phyloP scores from a whole-genome alignment of 1,140 invertebrate genomes.

The Tetragonula clypearis region DNA sequence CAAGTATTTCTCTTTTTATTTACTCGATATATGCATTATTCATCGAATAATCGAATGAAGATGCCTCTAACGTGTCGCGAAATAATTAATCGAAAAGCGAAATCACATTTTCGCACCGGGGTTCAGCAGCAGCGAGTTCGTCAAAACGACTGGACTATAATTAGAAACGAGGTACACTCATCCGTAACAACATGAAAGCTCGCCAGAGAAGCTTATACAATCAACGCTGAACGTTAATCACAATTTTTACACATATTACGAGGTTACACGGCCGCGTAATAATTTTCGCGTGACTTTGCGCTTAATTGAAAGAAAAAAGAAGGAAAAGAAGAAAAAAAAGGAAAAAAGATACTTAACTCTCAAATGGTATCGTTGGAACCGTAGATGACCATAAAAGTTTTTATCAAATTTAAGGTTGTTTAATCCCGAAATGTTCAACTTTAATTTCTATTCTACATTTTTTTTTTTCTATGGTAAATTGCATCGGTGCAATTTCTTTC shows the following conservation, averaged over 20 bases:
- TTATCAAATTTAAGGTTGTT: background rate
- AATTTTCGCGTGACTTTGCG: background rate
- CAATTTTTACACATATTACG: background rate
- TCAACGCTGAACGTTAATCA: background rate
- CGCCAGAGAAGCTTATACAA: background rate
- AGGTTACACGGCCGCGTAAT: background rate
- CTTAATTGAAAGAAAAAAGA: background rate
- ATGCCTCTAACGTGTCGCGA: too few species aligned
- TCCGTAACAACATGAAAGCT: background rate
- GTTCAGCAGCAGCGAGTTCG: background rate
- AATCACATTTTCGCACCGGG: background rate
- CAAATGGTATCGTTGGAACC: background rate
- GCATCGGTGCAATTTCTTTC: too few species aligned
- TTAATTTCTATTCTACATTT: background rate
- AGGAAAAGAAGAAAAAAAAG: background rate
- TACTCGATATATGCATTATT: too few species aligned
- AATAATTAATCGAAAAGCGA: background rate
- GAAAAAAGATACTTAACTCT: background rate
- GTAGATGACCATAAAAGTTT: background rate
- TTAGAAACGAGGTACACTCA: background rate
- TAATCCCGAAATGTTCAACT: background rate
- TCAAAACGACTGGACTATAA: background rate
- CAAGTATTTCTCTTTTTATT: too few species aligned
- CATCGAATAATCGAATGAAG: too few species aligned
- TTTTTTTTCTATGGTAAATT: too few species aligned